Evolutionary conservation across 2,888 invertebrate genomes (phyloP).

Genomic region (Pogonocherus hispidulus): DNA sequence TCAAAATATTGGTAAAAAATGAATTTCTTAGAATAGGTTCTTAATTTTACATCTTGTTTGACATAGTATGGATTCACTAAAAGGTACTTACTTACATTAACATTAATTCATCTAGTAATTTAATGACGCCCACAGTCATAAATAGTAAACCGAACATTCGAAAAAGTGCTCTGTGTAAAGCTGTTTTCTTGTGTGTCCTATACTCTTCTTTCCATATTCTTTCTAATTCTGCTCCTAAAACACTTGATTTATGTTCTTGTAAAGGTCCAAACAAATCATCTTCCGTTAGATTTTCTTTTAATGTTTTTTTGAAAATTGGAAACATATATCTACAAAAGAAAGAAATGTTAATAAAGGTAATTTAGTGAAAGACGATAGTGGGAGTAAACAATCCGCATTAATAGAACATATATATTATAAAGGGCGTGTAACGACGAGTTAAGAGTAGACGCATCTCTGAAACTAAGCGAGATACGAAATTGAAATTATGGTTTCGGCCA

Average conservation of each 20-base stretch:
- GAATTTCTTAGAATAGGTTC: too few relatives aligned
- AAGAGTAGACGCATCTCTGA: too few relatives aligned
- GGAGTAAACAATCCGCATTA: too few relatives aligned
- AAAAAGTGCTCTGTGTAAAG: constrained; percentile 61
- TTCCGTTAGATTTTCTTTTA: constrained; percentile 77
- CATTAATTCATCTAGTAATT: constrained; percentile 61
- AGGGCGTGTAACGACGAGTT: too few relatives aligned
- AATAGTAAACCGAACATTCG: constrained; percentile 60
- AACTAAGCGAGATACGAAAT: too few relatives aligned
- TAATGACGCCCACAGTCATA: constrained; percentile 59
- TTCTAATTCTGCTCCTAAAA: constrained; percentile 77
- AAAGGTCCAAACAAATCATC: constrained; percentile 81
- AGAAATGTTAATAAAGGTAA: neutral
- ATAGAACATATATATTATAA: too few relatives aligned
- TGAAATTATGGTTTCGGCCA: too few relatives aligned
- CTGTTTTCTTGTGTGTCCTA: constrained; percentile 61
- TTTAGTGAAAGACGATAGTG: too few relatives aligned
- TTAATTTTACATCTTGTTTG: too few relatives aligned
- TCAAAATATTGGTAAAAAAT: too few relatives aligned
- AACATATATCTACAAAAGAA: constrained; percentile 79
- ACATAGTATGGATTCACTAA: neutral
- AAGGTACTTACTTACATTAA: constrained; percentile 61
- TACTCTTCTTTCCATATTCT: constrained; percentile 67
- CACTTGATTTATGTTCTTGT: constrained; percentile 76
- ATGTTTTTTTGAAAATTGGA: constrained; percentile 80